These are phyloP conservation scores for Mastigias papua DNA, from an alignment of 30 jellyfish, hydroid and myxozoan species.

Conservation along the genomic window DNA sequence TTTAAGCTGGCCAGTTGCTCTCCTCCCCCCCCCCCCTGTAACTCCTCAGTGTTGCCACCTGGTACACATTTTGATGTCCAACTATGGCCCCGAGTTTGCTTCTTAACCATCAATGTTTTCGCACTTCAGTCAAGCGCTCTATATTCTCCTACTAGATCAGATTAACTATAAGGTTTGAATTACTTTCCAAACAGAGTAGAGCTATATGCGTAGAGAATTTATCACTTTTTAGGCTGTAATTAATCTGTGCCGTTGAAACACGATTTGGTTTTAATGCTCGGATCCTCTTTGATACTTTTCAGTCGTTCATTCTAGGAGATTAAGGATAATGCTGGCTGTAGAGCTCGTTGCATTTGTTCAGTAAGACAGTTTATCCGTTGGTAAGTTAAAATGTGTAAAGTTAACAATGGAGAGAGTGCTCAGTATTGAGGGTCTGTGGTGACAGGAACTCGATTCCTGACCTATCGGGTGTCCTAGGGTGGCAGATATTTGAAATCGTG, in stretches of 20 bases:
- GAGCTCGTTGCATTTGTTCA: background rate
- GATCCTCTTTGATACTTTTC: background rate
- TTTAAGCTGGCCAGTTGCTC: too few relatives aligned
- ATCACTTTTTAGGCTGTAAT: background rate
- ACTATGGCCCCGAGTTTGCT: too few relatives aligned
- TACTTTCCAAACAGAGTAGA: slow-evolving; percentile 9
- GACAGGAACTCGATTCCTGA: too few relatives aligned
- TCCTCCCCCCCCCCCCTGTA: too few relatives aligned
- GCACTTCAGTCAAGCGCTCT: too few relatives aligned
- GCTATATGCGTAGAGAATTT: background rate
- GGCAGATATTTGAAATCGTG: too few relatives aligned
- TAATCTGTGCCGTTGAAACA: slow-evolving; percentile 3
- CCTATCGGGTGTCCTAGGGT: too few relatives aligned
- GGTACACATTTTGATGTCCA: too few relatives aligned
- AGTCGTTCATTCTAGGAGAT: background rate
- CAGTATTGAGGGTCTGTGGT: too few relatives aligned
- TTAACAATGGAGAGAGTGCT: too few relatives aligned
- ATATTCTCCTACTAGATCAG: background rate
- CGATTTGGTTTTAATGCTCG: slow-evolving; percentile 14
- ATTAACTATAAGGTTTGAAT: slow-evolving; percentile 7
- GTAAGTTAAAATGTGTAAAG: background rate
- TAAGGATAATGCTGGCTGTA: background rate
- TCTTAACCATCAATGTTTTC: too few relatives aligned
- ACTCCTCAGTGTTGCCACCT: too few relatives aligned
- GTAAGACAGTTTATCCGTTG: background rate